phyloP scores from a whole-genome alignment of 2,797 vertebrate genomes.

The Paratrypauchen microcephalus region DNA sequence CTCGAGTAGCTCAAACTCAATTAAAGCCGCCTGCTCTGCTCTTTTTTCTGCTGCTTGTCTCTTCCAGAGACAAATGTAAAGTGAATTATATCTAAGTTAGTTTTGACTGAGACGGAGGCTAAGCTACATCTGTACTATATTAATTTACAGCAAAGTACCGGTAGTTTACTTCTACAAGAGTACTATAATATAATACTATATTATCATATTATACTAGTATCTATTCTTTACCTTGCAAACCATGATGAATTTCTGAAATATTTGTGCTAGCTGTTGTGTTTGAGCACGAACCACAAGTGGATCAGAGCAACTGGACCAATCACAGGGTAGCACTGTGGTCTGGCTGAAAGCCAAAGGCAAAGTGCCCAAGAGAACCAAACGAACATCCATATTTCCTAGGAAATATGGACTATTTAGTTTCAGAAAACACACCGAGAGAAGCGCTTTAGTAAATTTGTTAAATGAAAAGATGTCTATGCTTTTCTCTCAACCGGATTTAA shows the following conservation, averaged over 20 bases:
- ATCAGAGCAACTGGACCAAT: background rate
- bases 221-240: background rate
- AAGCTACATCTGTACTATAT: slow-evolving; percentile 29
- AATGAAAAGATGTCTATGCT: background rate
- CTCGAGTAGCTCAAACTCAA: slow-evolving; percentile 50
- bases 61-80: slow-evolving; percentile 49
- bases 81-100: slow-evolving; percentile 61
- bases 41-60: slow-evolving; percentile 37
- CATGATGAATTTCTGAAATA: background rate
- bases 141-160: slow-evolving; percentile 8
- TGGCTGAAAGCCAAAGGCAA: background rate
- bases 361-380: background rate
- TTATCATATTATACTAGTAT: no score
- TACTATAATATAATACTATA: background rate
- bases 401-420: background rate
- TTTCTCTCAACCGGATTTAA: background rate
- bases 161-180: slow-evolving; percentile 2
- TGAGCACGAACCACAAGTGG: background rate
- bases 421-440: background rate
- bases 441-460: background rate
- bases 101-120: slow-evolving; percentile 43
- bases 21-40: slow-evolving; percentile 41
- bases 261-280: background rate
- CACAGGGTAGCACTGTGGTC: background rate
- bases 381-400: background rate